Evolutionary conservation across 2,113 vertebrate genomes (phyloP).

Genomic region (Nymphicus hollandicus): DNA sequence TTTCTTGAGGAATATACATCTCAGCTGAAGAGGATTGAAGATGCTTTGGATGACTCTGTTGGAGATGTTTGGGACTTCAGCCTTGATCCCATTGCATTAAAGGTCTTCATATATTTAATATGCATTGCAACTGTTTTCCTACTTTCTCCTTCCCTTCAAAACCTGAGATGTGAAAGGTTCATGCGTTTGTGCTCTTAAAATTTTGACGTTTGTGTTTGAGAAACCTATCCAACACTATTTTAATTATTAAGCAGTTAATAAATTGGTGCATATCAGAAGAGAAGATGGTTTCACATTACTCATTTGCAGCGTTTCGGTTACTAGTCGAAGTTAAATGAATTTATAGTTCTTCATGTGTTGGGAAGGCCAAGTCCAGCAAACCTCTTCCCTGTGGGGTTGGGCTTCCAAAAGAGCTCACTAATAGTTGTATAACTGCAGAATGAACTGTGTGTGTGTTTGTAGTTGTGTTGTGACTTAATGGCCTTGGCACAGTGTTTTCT

Average conservation of each 20-base stretch:
- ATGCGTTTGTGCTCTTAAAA: not conserved
- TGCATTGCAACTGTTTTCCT: not conserved
- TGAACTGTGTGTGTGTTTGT: not conserved
- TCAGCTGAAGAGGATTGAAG: slow-evolving; percentile 92
- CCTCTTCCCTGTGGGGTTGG: not conserved
- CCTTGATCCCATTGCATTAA: slow-evolving; percentile 92
- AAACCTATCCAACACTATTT: not conserved
- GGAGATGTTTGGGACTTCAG: slow-evolving; percentile 99
- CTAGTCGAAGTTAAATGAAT: not conserved
- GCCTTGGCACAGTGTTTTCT: not conserved
- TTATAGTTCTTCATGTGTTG: not conserved
- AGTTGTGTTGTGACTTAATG: not conserved
- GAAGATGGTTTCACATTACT: not conserved
- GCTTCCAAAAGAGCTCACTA: not conserved
- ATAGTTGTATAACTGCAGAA: not conserved
- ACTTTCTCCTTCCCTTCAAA: not conserved
- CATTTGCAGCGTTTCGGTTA: not conserved
- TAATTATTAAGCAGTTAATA: not conserved
- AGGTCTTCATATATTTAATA: slow-evolving; percentile 74
- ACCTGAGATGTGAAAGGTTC: not conserved
- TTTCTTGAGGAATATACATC: slow-evolving; percentile 94
- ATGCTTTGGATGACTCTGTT: slow-evolving; percentile 92
- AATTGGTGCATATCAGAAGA: not conserved
- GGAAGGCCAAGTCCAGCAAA: not conserved
- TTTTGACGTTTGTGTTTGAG: not conserved